Evolutionary conservation across 2,113 vertebrate genomes (phyloP), one percentile per base, ranked within the genome.

Genomic region (Tragelaphus strepsiceros): DNA sequence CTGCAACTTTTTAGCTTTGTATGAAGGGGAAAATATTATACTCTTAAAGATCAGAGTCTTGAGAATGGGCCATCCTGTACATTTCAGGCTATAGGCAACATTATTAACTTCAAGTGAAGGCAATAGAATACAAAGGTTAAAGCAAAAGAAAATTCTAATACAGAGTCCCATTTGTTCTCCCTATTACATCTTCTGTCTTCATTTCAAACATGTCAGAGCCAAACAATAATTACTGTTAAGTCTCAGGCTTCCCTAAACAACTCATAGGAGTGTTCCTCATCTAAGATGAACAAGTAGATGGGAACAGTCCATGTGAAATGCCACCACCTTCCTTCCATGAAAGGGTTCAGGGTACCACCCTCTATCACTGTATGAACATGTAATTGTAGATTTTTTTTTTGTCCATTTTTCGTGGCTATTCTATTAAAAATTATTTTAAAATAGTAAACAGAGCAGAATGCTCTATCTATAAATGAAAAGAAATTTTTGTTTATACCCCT

Each of bases 151-250:
- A 54, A n/a, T n/a, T 82, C 32, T 54, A 83, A n/a, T 54, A 24
- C 12, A n/a, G 51, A 83, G 32, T 54, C 32, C 32, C 11, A 83
- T 54, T 54, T 54, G 11, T 82, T 54, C 80, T 82, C 49, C 51
- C 11, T 54, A 54, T n/a, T 82, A 54, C 32, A 54, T n/a, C 21
- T 46, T 35, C 32, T 24, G 1, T 77, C 39, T 96, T 91, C 56
- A 62, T 39, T 92, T 97, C 22, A 67, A n/a, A 85, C 32, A 74
- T 46, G n/a, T 88, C 49, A 85, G 24, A 64, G 7, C 49, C 16
- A 89, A 24, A 78, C 13, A 86, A 95, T 93, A 67, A 32, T 71
- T 56, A 51, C 1, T 11, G 32, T 26, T 26, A 88, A 78, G 35
- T 19, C 13, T 5, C n/a, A 74, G 22, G 16, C 78, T 95, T 83